Evolutionary conservation across 2,797 vertebrate genomes (phyloP).

Genomic region (Liasis olivaceus): DNA sequence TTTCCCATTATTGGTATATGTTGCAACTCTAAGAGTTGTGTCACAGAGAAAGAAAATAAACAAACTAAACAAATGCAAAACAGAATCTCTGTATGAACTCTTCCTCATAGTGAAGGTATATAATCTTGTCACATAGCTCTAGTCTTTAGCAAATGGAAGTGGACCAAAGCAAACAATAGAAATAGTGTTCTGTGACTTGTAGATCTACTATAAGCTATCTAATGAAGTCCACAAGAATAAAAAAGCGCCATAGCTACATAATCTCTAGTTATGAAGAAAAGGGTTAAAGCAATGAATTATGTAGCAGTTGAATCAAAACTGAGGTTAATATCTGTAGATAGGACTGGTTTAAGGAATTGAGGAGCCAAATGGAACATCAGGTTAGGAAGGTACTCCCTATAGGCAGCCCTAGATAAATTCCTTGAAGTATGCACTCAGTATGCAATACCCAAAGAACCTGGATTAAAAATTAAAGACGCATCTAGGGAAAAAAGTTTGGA

Average conservation of each 20-base stretch:
- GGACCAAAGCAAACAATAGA: not conserved
- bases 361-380: not conserved
- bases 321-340: not conserved
- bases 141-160: not conserved
- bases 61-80: not conserved
- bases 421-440: not conserved
- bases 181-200: not conserved
- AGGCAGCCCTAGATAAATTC: not conserved
- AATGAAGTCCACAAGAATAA: not conserved
- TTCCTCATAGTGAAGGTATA: not conserved
- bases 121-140: not conserved
- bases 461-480: not conserved
- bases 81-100: not conserved
- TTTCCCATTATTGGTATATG: too few relatives aligned
- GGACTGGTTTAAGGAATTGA: not conserved
- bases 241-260: not conserved
- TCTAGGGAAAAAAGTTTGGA: not conserved
- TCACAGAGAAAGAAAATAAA: not conserved
- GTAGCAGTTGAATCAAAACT: not conserved
- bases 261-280: not conserved
- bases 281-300: not conserved
- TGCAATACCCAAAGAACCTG: not conserved
- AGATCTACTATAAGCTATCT: not conserved
- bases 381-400: not conserved
- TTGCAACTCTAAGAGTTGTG: not conserved